Base-by-base conservation (phyloP, 2,113 vertebrate species). In the Ibidorhyncha struthersii region DNA sequence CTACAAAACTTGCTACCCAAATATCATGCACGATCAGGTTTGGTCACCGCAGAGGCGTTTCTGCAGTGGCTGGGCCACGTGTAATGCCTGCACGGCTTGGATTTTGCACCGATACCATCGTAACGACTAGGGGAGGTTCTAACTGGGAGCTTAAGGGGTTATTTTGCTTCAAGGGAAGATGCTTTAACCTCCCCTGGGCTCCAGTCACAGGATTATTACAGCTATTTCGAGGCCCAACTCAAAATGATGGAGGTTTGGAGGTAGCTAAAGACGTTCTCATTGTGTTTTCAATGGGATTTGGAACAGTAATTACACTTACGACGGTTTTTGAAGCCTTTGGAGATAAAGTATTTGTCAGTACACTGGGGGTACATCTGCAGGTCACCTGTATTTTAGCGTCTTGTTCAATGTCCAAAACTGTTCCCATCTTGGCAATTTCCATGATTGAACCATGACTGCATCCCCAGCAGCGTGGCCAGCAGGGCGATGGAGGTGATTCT, bases 61-160 rank as follows among this genome's bases (percentile, higher is more conserved):
- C 47, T 32, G 61, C 73, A 2, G 47, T 0, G 73, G 79, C 79
- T n/a, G 55, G 13, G 52, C 50, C 4, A 0, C 3, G 27, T 1
- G 5, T 9, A 6, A 14, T 0, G 1, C 43, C 20, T 2, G 9
- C 36, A 1, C 2, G 1, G 9, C 52, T 58, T 8, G 0, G 12
- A 3, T 10, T 62, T 53, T 16, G 27, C 56, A 19, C n/a, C 4
- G 2, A 0, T 13, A 6, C 1, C 53, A 6, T 6, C 62, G n/a
- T 2, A 6, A 8, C 0, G 12, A 3, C 26, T 7, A 40, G 7
- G 30, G 17, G 23, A 10, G 8, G 3, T 2, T 34, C 50, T 50
- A n/a, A 2, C 10, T 5, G 8, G 71, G 56, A 47, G 59, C 10
- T 8, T 1, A 3, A 10, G 41, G 47, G 13, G 9, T 14, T 63